Evolutionary conservation across 2,888 invertebrate species (phyloP).

Genomic region (Stratiomys singularior): DNA sequence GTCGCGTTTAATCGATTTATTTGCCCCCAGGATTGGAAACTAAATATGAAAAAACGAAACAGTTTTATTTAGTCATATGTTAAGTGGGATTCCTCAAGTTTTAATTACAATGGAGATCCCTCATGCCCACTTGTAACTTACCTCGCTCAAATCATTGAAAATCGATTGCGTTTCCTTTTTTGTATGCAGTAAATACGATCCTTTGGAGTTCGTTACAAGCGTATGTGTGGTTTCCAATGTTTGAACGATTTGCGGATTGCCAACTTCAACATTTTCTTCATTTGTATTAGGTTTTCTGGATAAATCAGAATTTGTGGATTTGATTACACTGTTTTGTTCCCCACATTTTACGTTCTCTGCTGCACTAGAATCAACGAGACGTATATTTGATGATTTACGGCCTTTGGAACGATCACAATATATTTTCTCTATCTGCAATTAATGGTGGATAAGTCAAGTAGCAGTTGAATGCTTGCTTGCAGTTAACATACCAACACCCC

Average conservation of each 20-base stretch:
- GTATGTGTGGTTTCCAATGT: slow-evolving; percentile 13
- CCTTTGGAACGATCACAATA: slow-evolving; percentile 17
- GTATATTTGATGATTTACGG: not conserved
- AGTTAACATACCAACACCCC: not conserved
- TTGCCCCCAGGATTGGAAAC: slow-evolving; percentile 4
- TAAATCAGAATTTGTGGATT: not conserved
- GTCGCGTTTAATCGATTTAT: not conserved
- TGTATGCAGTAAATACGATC: slow-evolving; percentile 9
- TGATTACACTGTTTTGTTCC: not conserved
- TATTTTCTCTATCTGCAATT: slow-evolving; percentile 11
- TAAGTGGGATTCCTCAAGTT: too few species aligned
- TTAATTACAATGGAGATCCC: too few species aligned
- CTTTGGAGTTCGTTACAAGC: not conserved
- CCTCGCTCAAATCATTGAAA: not conserved
- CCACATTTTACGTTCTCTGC: not conserved
- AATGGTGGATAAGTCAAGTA: not conserved
- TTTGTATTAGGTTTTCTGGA: not conserved
- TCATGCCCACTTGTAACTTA: not conserved
- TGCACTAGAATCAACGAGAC: slow-evolving; percentile 18
- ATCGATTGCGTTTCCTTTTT: not conserved
- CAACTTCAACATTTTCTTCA: not conserved
- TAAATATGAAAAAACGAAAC: not conserved
- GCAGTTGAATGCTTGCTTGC: not conserved
- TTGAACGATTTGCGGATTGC: not conserved
- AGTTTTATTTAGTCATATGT: too few species aligned